phyloP scores from a whole-genome alignment of 2,113 vertebrate genomes.

The Hippocampus zosterae region DNA sequence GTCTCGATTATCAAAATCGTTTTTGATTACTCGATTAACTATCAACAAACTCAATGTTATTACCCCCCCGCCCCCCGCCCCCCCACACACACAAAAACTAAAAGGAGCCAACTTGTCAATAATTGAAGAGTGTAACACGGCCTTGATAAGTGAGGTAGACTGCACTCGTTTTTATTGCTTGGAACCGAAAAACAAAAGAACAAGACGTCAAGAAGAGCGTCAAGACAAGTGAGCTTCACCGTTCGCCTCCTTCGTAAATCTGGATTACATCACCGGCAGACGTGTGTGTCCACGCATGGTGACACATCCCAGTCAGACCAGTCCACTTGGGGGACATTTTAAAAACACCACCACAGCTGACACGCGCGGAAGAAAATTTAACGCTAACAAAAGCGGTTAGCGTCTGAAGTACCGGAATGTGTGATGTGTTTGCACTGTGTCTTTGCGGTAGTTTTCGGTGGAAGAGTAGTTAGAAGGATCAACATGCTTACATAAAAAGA shows the following conservation, averaged over 20 bases:
- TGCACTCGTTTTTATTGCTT: neutral
- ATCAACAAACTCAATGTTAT: no score
- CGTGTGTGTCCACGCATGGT: neutral
- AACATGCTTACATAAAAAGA: slow-evolving; percentile 64
- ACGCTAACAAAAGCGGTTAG: neutral
- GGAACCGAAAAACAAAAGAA: neutral
- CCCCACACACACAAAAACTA: no score
- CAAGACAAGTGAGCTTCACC: neutral
- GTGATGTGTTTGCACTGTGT: neutral
- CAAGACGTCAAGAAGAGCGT: neutral
- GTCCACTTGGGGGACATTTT: neutral
- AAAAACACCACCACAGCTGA: neutral
- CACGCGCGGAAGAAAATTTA: neutral
- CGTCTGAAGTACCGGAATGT: neutral
- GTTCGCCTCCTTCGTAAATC: neutral
- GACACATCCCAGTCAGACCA: neutral
- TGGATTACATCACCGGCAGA: neutral
- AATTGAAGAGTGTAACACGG: neutral
- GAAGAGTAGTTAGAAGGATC: slow-evolving; percentile 4
- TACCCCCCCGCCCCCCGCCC: no score
- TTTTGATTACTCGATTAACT: no score
- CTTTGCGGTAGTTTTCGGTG: neutral
- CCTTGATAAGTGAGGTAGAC: neutral
- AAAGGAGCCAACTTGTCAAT: neutral
- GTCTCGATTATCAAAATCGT: no score